These are phyloP conservation scores for Vesta saturnalis DNA, from an alignment of 2,888 invertebrate genomes.

Conservation along the genomic window DNA sequence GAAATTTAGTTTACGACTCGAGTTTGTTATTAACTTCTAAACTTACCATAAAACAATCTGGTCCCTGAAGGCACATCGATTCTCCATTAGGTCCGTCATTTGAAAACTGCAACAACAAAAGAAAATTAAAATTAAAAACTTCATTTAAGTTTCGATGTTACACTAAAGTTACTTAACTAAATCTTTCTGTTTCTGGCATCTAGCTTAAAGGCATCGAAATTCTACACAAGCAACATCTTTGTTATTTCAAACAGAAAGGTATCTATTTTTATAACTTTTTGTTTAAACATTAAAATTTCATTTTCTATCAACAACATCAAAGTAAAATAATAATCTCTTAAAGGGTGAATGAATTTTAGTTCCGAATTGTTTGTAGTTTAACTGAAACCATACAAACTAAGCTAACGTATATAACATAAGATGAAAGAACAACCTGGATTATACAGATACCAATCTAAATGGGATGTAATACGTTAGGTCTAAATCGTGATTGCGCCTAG, in stretches of 20 bases:
- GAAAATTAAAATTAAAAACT: constrained; percentile 50
- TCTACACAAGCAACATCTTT: neutral
- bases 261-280: no score
- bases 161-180: constrained; percentile 31
- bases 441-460: constrained; percentile 55
- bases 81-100: constrained; percentile 71
- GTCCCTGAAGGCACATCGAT: constrained; percentile 74
- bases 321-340: constrained; percentile 10
- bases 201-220: neutral
- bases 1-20: constrained; percentile 17
- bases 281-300: no score
- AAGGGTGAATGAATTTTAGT: constrained; percentile 26
- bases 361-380: constrained; percentile 31
- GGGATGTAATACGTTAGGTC: constrained; percentile 50
- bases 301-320: no score
- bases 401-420: constrained; percentile 31
- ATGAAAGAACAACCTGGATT: constrained; percentile 47
- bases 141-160: constrained; percentile 47
- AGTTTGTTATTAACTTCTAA: constrained; percentile 31
- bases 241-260: no score
- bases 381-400: constrained; percentile 25
- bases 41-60: constrained; percentile 79
- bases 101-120: constrained; percentile 68
- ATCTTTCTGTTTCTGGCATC: neutral
- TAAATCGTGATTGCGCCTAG: constrained; percentile 55